phyloP scores from a whole-genome alignment of 2,113 vertebrate genomes.

The Cygnus atratus region DNA sequence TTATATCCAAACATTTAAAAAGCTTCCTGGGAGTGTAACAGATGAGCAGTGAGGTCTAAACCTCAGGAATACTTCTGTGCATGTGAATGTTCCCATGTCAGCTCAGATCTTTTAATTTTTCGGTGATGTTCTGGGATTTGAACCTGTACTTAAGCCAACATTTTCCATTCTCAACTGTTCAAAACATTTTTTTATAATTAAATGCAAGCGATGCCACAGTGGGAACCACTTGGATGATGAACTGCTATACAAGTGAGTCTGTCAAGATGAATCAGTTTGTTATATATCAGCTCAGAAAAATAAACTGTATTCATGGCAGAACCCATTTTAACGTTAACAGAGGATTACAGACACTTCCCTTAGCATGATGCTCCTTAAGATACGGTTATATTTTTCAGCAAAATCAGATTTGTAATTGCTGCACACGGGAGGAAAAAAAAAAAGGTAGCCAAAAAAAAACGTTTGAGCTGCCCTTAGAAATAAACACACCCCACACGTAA shows the following conservation, averaged over 20 bases:
- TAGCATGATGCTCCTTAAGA: rapidly evolving
- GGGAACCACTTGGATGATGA: slow-evolving; percentile 24
- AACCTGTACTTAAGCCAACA: neutral
- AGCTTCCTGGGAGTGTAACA: neutral
- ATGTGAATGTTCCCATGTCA: neutral
- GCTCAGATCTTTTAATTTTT: neutral
- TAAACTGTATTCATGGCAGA: neutral
- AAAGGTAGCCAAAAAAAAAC: neutral
- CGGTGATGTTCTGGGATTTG: neutral
- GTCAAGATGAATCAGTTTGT: slow-evolving; percentile 9
- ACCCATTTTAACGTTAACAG: neutral
- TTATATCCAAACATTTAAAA: neutral
- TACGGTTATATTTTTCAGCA: neutral
- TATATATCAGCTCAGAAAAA: neutral
- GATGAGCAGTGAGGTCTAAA: slow-evolving; percentile 21
- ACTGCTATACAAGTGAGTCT: slow-evolving; percentile 8
- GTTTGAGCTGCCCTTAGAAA: neutral
- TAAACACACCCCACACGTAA: neutral
- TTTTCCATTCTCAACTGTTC: neutral
- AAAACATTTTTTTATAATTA: slow-evolving; percentile 30
- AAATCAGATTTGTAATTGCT: neutral
- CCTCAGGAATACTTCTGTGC: slow-evolving; percentile 7
- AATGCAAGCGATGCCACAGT: neutral
- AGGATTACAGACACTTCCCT: neutral
- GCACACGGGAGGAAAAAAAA: neutral